These are phyloP conservation scores for Troides helena DNA, from an alignment of 2,888 invertebrate species.

Conservation along the genomic window DNA sequence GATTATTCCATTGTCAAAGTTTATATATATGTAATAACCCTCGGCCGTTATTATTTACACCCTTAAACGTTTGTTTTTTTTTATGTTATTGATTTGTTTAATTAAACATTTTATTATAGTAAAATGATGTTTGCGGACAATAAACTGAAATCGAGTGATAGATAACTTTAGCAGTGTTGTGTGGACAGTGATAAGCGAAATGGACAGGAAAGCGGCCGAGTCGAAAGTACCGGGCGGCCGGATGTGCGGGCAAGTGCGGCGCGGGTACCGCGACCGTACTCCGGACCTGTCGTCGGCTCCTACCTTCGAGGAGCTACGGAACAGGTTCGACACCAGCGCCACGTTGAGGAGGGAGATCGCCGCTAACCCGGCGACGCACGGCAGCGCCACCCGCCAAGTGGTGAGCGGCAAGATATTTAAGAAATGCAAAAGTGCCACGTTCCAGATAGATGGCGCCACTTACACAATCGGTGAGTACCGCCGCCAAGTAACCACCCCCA, in stretches of 20 bases:
- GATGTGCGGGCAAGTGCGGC: conserved; percentile 66
- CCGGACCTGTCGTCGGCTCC: conserved; percentile 62
- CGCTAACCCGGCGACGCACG: conserved; percentile 72
- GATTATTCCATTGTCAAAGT: conserved; percentile 21
- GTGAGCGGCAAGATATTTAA: conserved; percentile 83
- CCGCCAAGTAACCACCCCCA: background rate
- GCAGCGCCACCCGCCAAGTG: conserved; percentile 72
- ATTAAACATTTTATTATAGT: conserved; percentile 17
- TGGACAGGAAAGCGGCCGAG: conserved; percentile 44
- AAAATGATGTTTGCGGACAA: conserved; percentile 20
- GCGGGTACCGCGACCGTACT: conserved; percentile 50
- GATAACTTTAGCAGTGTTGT: conserved; percentile 31
- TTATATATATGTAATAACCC: background rate
- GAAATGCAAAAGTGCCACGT: conserved; percentile 93
- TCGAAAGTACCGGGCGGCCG: conserved; percentile 45
- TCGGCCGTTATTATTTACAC: background rate
- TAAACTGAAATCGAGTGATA: conserved; percentile 27
- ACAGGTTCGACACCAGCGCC: conserved; percentile 71
- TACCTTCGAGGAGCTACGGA: conserved; percentile 71
- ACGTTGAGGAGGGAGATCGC: conserved; percentile 62
- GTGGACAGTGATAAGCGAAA: conserved; percentile 37
- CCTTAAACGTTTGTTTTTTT: no score
- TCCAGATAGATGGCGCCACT: conserved; percentile 91
- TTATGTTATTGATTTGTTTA: background rate
- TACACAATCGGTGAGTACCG: conserved; percentile 89